These are phyloP conservation scores for Dermochelys coriacea DNA, from an alignment of 2,797 vertebrate genomes.

Conservation along the genomic window DNA sequence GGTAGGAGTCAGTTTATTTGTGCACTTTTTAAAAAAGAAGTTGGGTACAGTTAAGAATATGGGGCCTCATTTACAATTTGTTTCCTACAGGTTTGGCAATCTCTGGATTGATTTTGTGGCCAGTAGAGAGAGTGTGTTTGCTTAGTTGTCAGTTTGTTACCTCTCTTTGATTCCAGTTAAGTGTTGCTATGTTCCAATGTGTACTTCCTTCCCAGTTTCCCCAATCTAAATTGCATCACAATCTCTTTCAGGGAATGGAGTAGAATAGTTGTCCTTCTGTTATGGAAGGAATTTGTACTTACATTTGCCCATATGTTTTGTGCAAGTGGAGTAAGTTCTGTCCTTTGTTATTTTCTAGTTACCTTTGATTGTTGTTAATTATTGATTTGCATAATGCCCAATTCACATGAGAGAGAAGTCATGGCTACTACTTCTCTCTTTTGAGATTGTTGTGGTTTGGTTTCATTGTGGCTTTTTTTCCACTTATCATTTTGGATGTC, in stretches of 20 bases:
- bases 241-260: slow-evolving; percentile 48
- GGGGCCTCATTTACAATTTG: background rate
- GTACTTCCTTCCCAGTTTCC: slow-evolving; percentile 26
- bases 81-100: slow-evolving; percentile 51
- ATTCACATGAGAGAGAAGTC: background rate
- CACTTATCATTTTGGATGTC: slow-evolving; percentile 70
- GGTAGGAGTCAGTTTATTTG: fast-evolving
- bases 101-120: slow-evolving; percentile 36
- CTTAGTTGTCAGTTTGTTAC: slow-evolving; percentile 23
- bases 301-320: background rate
- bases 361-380: background rate
- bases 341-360: background rate
- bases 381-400: background rate
- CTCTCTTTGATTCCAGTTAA: slow-evolving; percentile 19
- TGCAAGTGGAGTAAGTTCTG: background rate
- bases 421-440: slow-evolving; percentile 75
- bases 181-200: background rate
- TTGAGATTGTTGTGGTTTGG: slow-evolving; percentile 77
- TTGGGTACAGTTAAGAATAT: background rate
- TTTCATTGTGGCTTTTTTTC: slow-evolving; percentile 78
- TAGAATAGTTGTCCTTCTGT: background rate
- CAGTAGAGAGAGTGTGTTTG: background rate
- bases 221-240: slow-evolving; percentile 37
- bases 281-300: background rate
- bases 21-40: background rate